Evolutionary conservation across 2,888 invertebrate species (phyloP).

Genomic region (Polymixis flavicincta): DNA sequence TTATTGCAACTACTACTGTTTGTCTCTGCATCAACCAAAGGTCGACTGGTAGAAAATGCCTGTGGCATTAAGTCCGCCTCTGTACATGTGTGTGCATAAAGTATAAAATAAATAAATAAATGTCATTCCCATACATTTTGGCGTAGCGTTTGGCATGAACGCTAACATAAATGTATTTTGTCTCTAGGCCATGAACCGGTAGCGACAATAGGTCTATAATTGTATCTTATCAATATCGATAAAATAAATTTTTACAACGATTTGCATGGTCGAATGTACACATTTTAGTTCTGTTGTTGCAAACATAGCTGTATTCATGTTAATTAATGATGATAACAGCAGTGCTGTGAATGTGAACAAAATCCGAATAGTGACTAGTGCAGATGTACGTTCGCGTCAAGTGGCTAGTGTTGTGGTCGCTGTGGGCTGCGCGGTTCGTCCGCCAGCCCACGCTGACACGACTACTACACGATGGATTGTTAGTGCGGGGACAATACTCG

Average conservation of each 20-base stretch:
- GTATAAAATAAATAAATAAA: too few relatives aligned
- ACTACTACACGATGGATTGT: slow-evolving; percentile 50
- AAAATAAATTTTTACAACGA: background rate
- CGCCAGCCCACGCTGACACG: slow-evolving; percentile 44
- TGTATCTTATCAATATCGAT: background rate
- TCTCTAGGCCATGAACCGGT: too few relatives aligned
- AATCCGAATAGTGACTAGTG: background rate
- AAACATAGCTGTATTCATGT: background rate
- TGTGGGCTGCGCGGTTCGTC: slow-evolving; percentile 41
- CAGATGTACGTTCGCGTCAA: slow-evolving; percentile 27
- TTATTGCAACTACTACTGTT: too few relatives aligned
- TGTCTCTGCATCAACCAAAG: too few relatives aligned
- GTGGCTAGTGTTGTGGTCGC: slow-evolving; percentile 45
- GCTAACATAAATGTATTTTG: too few relatives aligned
- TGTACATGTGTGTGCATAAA: too few relatives aligned
- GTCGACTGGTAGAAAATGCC: too few relatives aligned
- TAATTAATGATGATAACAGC: too few relatives aligned
- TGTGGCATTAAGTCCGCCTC: too few relatives aligned
- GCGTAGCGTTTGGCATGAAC: too few relatives aligned
- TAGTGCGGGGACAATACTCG: slow-evolving; percentile 59
- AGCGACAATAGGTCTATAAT: background rate
- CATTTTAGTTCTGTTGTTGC: background rate
- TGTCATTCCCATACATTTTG: too few relatives aligned
- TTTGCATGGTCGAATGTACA: background rate
- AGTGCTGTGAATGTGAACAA: background rate